Evolutionary conservation across 2,888 invertebrate species (phyloP).

Genomic region (Parthenolecanium corni): DNA sequence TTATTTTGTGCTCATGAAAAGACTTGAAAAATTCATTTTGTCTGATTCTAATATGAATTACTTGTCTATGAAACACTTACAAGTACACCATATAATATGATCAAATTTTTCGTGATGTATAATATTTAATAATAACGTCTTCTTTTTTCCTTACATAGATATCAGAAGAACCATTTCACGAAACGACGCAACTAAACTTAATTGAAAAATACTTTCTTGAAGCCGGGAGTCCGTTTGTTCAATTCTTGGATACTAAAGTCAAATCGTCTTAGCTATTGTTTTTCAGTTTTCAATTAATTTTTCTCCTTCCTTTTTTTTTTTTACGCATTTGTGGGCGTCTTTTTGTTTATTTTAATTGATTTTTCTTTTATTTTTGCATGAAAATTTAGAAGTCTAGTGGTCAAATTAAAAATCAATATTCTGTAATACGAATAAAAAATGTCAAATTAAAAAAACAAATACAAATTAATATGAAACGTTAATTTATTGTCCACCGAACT

Average conservation of each 20-base stretch:
- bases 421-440: no score
- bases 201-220: slow-evolving; percentile 15
- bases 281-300: no score
- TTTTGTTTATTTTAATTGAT: no score
- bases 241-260: slow-evolving; percentile 15
- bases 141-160: not conserved
- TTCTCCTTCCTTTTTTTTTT: no score
- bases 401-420: no score
- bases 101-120: not conserved
- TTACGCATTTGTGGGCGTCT: no score
- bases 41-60: not conserved
- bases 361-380: no score
- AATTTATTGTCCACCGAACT: not conserved
- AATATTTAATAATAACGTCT: not conserved
- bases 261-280: not conserved
- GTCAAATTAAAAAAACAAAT: no score
- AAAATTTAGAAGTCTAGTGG: no score
- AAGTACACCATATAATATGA: not conserved
- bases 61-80: not conserved
- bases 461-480: no score
- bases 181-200: not conserved
- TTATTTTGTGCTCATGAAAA: no score
- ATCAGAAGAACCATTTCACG: slow-evolving; percentile 2
- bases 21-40: no score
- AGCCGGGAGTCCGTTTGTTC: slow-evolving; percentile 3